Evolutionary conservation across 2,797 vertebrate genomes (phyloP).

Genomic region (Liparis tanakae): DNA sequence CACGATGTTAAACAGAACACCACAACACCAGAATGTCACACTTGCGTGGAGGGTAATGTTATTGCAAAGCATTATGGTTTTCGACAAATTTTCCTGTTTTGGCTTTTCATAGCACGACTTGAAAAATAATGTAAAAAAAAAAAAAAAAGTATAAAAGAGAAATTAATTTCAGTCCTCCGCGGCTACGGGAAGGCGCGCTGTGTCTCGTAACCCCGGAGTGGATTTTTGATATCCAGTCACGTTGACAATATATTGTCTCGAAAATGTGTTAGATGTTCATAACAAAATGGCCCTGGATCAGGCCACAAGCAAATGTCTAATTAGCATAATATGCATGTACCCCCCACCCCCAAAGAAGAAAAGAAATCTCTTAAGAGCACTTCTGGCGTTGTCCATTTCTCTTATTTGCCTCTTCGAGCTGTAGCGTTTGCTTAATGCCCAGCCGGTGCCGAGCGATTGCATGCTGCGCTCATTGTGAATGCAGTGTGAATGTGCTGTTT

Average conservation of each 20-base stretch:
- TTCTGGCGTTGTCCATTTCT: slow-evolving; percentile 77
- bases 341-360: not conserved
- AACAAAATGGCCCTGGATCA: slow-evolving; percentile 75
- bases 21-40: not conserved
- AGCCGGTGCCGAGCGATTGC: slow-evolving; percentile 64
- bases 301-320: slow-evolving; percentile 78
- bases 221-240: slow-evolving; percentile 66
- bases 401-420: slow-evolving; percentile 75
- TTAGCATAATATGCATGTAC: slow-evolving; percentile 85
- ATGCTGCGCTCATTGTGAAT: slow-evolving; percentile 76
- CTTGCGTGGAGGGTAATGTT: not conserved
- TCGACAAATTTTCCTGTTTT: slow-evolving; percentile 43
- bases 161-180: slow-evolving; percentile 56
- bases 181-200: slow-evolving; percentile 42
- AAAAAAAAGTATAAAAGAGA: not conserved
- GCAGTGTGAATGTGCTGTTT: slow-evolving; percentile 76
- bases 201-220: slow-evolving; percentile 68
- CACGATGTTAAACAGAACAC: not conserved
- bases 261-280: slow-evolving; percentile 82
- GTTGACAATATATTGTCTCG: slow-evolving; percentile 71
- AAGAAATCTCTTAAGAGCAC: slow-evolving; percentile 78
- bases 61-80: slow-evolving; percentile 14
- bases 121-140: slow-evolving; percentile 35
- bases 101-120: slow-evolving; percentile 52
- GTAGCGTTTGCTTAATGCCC: slow-evolving; percentile 74